phyloP scores from a whole-genome alignment of 2,113 vertebrate species.

The Synchiropus splendidus region DNA sequence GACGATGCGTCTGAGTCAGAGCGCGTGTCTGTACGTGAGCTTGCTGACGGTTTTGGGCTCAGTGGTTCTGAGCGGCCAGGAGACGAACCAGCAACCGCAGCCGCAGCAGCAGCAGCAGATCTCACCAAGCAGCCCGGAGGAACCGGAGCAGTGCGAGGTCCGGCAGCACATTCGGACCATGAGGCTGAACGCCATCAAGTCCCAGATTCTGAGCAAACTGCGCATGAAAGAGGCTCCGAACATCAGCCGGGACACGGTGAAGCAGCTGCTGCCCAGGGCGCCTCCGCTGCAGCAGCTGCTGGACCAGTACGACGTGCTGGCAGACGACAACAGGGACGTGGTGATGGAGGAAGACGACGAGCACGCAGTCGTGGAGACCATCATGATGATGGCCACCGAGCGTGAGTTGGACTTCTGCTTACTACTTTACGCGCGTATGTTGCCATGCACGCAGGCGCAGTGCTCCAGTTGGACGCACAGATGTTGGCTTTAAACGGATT shows the following conservation, averaged over 20 bases:
- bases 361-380: slow-evolving; percentile 87
- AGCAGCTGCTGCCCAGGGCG: slow-evolving; percentile 90
- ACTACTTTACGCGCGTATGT: too few species aligned
- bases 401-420: slow-evolving; percentile 66
- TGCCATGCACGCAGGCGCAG: neutral
- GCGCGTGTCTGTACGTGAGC: slow-evolving; percentile 68
- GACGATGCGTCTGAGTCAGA: slow-evolving; percentile 76
- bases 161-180: slow-evolving; percentile 91
- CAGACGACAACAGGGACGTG: slow-evolving; percentile 83
- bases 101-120: slow-evolving; percentile 58
- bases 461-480: slow-evolving; percentile 32
- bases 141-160: slow-evolving; percentile 82
- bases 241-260: slow-evolving; percentile 90
- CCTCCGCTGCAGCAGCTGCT: slow-evolving; percentile 93
- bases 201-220: slow-evolving; percentile 97
- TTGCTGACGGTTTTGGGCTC: slow-evolving; percentile 75
- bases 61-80: slow-evolving; percentile 73
- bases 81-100: slow-evolving; percentile 63
- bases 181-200: slow-evolving; percentile 92
- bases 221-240: slow-evolving; percentile 94
- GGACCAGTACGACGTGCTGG: slow-evolving; percentile 95
- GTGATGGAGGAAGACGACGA: slow-evolving; percentile 91
- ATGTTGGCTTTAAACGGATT: too few species aligned
- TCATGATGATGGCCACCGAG: slow-evolving; percentile 91
- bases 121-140: slow-evolving; percentile 66